Percentiles rank a stretch among this genome's conserved stretches.
These are phyloP conservation scores for Smutsia temminckii DNA, from an alignment of 2,797 vertebrate genomes.

Conservation along the genomic window DNA sequence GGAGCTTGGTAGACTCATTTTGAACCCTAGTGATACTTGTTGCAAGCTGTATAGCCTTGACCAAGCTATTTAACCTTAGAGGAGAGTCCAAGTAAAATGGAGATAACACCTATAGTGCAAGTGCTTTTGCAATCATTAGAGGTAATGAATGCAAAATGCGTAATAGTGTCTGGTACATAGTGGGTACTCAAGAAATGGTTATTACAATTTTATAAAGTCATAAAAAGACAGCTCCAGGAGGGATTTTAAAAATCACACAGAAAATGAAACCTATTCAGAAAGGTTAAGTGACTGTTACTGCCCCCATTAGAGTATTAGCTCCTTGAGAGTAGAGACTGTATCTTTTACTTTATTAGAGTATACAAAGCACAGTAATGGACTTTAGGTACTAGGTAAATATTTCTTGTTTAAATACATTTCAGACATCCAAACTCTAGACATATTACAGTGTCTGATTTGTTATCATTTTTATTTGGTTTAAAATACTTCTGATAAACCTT, in stretches of 20 bases:
- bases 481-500: constrained; percentile 10
- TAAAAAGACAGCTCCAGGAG: not conserved
- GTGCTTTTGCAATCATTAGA: not conserved
- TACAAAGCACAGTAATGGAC: not conserved
- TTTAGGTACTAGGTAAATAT: constrained; percentile 14
- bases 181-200: not conserved
- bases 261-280: constrained; percentile 42
- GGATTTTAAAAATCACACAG: constrained; percentile 12
- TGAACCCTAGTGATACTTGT: not conserved
- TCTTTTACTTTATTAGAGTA: not conserved
- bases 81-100: constrained; percentile 34
- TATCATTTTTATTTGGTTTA: constrained; percentile 17
- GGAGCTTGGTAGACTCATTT: not conserved
- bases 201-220: constrained; percentile 8
- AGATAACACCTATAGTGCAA: not conserved
- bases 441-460: not conserved
- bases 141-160: not conserved
- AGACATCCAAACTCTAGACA: constrained; percentile 8
- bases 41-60: not conserved
- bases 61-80: constrained; percentile 8
- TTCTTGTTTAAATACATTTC: constrained; percentile 7
- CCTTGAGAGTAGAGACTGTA: not conserved
- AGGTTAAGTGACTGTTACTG: not conserved
- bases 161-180: not conserved
- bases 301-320: not conserved